A percentile compares a stretch with the other conserved stretches of the same genome.
Evolutionary conservation across 2,797 vertebrate species (phyloP).

Genomic region (Bufotes viridis): DNA sequence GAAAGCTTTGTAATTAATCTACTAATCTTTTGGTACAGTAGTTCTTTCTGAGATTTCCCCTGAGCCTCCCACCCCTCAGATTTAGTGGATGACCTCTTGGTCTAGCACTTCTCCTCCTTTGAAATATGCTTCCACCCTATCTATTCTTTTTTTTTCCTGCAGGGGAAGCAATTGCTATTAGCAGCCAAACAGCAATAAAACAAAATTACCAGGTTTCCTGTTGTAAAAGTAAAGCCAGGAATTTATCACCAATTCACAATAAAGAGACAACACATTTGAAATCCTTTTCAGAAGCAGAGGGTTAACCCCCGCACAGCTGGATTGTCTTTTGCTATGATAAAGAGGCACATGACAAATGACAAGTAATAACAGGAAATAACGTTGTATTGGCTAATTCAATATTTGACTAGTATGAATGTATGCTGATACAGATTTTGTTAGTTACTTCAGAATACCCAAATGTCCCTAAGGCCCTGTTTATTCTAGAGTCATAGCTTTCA

Average conservation of each 20-base stretch:
- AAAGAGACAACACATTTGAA: constrained; percentile 46
- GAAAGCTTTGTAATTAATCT: constrained; percentile 43
- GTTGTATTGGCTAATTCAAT: too few species aligned
- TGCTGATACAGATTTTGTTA: too few species aligned
- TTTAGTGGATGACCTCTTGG: constrained; percentile 44
- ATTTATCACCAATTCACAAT: constrained; percentile 51
- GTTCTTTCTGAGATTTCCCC: constrained; percentile 45
- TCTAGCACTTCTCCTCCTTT: constrained; percentile 49
- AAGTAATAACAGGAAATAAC: background rate
- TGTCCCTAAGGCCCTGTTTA: background rate
- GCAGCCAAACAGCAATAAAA: constrained; percentile 59
- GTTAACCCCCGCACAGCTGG: constrained; percentile 25
- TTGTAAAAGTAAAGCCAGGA: constrained; percentile 57
- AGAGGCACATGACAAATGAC: background rate
- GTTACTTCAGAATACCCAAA: background rate
- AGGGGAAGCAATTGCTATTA: constrained; percentile 59
- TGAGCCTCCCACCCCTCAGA: constrained; percentile 23
- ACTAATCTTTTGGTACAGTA: constrained; percentile 40
- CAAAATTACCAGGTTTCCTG: constrained; percentile 60
- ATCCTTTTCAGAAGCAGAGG: constrained; percentile 14
- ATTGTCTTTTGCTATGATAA: background rate
- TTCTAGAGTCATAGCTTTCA: background rate
- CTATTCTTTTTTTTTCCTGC: constrained; percentile 39
- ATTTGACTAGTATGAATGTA: too few species aligned
- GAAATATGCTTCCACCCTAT: constrained; percentile 52